These are phyloP conservation scores for Troides helena DNA, from an alignment of 2,888 invertebrate genomes.

Conservation along the genomic window DNA sequence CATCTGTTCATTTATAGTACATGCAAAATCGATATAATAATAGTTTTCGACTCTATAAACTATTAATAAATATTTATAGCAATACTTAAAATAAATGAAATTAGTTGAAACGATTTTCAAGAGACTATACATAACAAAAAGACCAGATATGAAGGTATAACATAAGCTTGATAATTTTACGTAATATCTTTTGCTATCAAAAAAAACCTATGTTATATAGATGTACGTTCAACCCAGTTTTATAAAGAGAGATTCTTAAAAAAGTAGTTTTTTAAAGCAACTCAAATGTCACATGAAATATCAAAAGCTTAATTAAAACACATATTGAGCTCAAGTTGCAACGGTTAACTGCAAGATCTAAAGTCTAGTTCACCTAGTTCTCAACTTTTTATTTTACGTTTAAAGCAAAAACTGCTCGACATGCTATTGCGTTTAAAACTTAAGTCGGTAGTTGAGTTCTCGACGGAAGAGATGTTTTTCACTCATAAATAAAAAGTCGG, in stretches of 20 bases:
- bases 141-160: too few relatives aligned
- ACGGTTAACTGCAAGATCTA: conserved; percentile 50
- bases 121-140: too few relatives aligned
- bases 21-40: too few relatives aligned
- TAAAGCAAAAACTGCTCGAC: conserved; percentile 42
- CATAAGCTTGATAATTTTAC: too few relatives aligned
- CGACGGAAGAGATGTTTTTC: conserved; percentile 11
- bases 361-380: conserved; percentile 43
- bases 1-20: not conserved
- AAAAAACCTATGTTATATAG: not conserved
- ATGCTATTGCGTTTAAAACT: conserved; percentile 33
- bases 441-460: conserved; percentile 25
- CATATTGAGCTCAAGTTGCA: conserved; percentile 15
- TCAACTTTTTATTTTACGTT: conserved; percentile 36
- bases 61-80: too few relatives aligned
- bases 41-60: too few relatives aligned
- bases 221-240: not conserved
- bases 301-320: conserved; percentile 17
- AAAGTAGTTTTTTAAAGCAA: not conserved
- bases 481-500: conserved; percentile 3
- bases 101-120: too few relatives aligned
- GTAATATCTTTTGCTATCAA: too few relatives aligned
- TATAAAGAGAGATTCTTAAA: not conserved
- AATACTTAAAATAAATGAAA: too few relatives aligned
- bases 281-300: conserved; percentile 8